A percentile compares a stretch with the other conserved stretches of the same genome.
These are phyloP conservation scores for Lordiphosa clarofinis DNA, from an alignment of 1,140 invertebrate genomes.

Conservation along the genomic window DNA sequence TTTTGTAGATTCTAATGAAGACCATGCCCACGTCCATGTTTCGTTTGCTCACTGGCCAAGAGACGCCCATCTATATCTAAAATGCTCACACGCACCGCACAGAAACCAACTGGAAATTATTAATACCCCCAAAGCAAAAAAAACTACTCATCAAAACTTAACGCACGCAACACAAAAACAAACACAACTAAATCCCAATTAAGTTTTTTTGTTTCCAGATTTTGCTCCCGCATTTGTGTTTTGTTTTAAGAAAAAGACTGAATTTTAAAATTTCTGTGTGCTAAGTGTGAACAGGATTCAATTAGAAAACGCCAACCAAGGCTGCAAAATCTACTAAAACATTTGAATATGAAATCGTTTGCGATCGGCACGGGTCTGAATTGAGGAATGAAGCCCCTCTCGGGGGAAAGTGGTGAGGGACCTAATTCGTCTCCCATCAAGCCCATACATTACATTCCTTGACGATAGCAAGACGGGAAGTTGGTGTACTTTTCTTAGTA, in stretches of 20 bases:
- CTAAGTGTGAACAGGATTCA: background rate
- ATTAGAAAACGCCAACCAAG: background rate
- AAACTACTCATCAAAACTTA: conserved; percentile 17
- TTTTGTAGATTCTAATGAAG: conserved; percentile 98
- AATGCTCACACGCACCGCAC: conserved; percentile 28
- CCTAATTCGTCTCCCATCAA: no score
- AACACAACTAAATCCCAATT: conserved; percentile 9
- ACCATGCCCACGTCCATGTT: conserved; percentile 99
- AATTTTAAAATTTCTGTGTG: conserved; percentile 39
- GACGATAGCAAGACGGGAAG: no score
- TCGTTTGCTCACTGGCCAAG: conserved; percentile 98
- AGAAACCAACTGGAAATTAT: conserved; percentile 14
- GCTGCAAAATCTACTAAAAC: conserved; percentile 19
- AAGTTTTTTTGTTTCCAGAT: background rate
- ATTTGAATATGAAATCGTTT: no score
- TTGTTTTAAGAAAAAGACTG: conserved; percentile 60
- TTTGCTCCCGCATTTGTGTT: conserved; percentile 28
- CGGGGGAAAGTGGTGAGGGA: no score
- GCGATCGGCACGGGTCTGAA: no score
- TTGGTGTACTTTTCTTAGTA: no score
- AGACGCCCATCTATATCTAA: conserved; percentile 99
- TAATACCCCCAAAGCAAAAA: background rate
- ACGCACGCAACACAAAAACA: background rate
- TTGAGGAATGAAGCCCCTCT: no score
- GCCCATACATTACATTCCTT: no score